These are phyloP conservation scores for Acanthoscelides obtectus DNA, from an alignment of 2,888 invertebrate genomes.

Conservation along the genomic window DNA sequence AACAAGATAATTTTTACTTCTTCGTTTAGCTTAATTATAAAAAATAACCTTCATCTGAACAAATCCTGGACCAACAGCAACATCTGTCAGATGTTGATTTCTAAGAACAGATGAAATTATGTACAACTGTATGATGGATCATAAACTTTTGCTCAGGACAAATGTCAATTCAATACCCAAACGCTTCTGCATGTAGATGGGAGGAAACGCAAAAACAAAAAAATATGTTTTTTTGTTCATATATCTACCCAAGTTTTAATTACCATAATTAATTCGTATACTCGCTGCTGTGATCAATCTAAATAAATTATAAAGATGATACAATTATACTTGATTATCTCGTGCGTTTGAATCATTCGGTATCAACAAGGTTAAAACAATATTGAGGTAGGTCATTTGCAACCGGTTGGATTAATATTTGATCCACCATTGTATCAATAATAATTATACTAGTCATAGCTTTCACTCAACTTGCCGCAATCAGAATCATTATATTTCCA, in stretches of 20 bases:
- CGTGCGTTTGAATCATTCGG: background rate
- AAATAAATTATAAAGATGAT: background rate
- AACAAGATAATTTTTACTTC: too few relatives aligned
- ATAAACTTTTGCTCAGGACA: background rate
- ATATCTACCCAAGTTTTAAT: background rate
- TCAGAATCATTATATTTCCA: too few relatives aligned
- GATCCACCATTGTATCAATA: background rate
- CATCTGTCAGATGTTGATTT: too few relatives aligned
- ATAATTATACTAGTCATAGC: background rate
- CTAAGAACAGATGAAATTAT: background rate
- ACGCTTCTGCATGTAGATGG: background rate
- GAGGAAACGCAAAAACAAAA: background rate
- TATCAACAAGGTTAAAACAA: background rate
- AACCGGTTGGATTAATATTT: background rate
- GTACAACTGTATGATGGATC: background rate
- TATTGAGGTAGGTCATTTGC: background rate
- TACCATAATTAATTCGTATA: background rate
- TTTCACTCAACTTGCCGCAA: too few relatives aligned
- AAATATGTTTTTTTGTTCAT: background rate
- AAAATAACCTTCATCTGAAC: too few relatives aligned
- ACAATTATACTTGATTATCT: background rate
- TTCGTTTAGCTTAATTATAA: too few relatives aligned
- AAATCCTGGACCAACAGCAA: too few relatives aligned
- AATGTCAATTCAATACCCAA: background rate
- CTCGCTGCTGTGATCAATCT: background rate